A percentile compares a stretch with the other conserved stretches of the same genome.
Evolutionary conservation across 2,113 vertebrate genomes (phyloP).

Genomic region (Myanophis thanlyinensis): DNA sequence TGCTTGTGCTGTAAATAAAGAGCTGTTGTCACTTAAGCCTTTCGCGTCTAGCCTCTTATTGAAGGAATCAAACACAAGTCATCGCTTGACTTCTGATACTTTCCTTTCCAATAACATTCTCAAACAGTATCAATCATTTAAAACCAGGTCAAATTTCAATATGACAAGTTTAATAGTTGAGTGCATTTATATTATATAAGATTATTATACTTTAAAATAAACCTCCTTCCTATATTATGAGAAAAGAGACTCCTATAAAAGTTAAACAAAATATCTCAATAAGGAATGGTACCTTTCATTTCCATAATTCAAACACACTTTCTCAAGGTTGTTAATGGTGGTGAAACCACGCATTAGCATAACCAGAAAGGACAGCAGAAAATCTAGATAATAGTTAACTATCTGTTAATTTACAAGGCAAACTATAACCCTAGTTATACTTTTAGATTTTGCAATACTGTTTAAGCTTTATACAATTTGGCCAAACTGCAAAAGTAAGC

Average conservation of each 20-base stretch:
- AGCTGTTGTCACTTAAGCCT: too few relatives aligned
- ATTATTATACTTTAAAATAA: background rate
- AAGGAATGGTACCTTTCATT: background rate
- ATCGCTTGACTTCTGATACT: background rate
- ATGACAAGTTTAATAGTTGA: background rate
- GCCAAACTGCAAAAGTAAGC: background rate
- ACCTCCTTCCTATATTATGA: background rate
- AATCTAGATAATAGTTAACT: background rate
- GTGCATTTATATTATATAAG: background rate
- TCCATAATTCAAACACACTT: background rate
- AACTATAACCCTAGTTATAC: background rate
- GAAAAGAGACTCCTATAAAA: background rate
- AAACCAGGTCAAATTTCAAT: background rate
- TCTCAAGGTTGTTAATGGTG: background rate
- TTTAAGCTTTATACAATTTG: background rate
- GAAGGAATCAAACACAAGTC: too few relatives aligned
- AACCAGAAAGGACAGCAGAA: background rate
- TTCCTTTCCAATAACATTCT: background rate
- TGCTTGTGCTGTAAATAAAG: too few relatives aligned
- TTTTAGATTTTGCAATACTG: background rate
- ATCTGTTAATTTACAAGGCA: background rate
- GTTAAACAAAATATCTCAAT: background rate
- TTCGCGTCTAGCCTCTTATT: too few relatives aligned
- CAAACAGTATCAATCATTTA: background rate
- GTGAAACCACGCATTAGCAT: background rate